Base-by-base conservation (phyloP, 2,888 invertebrate species). In the Melikaiella ostensackeni region DNA sequence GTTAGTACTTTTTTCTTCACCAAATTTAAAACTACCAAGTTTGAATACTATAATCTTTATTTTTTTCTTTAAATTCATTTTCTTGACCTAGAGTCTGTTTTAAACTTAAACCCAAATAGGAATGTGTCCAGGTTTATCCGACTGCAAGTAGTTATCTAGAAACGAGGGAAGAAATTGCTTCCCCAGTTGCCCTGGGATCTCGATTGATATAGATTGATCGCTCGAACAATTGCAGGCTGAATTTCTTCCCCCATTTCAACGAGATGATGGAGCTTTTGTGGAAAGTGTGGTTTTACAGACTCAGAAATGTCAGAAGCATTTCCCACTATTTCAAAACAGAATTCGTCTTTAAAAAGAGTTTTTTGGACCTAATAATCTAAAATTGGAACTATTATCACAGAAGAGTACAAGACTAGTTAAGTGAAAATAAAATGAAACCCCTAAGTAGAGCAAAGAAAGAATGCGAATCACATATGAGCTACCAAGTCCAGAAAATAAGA, bases 131-230 rank as follows among this genome's bases (percentile, higher is more conserved):
- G 21, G 24, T 66, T 66, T 66, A 66, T 66, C 21, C 42, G 46
- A 27, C 21, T 66, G 42, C 74, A 78, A 80, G 77, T 77, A 74
- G 82, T 84, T 83, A 83, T 82, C 77, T 75, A 66, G 46, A 38
- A 66, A 66, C 35, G 74, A 63, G 76, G 76, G 63, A 80, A 83
- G 82, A 82, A 84, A 84, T 84, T 84, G 84, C 80, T 82, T 80
- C 75, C 74, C 79, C 79, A 79, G 82, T 83, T 82, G 80, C 80
- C 80, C 63, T 74, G 79, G 62, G 77, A 75, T 77, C 63, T 64
- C 81, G 81, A 84, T 83, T 83, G 84, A 82, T 84, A 84, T 79
- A 82, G 83, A 84, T 84, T 81, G 85, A 83, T 84, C 79, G 77
- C 79, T 77, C 66, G 62, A 66, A 64, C 74, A 75, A 75, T 78